Evolutionary conservation across 2,888 invertebrate species (phyloP).

Genomic region (Dicroscelio sp.): DNA sequence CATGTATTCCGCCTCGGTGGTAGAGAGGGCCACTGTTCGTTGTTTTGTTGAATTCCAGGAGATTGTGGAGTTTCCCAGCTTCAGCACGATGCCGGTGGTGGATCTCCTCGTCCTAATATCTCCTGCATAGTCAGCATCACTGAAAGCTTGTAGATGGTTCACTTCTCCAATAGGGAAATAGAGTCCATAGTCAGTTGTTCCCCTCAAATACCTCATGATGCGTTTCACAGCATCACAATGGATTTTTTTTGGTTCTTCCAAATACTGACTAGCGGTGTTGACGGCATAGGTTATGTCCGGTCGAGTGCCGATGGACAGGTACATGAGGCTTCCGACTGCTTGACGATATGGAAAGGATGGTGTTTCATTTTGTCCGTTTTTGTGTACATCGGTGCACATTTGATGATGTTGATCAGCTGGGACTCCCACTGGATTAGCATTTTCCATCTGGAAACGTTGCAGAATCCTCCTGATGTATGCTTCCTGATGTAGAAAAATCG

Average conservation of each 20-base stretch:
- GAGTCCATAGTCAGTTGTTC: constrained; percentile 65
- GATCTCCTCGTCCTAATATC: not conserved
- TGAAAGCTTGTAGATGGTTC: not conserved
- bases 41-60: not conserved
- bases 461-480: constrained; percentile 53
- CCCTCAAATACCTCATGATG: constrained; percentile 74
- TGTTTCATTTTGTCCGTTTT: not conserved
- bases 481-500: constrained; percentile 39
- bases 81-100: not conserved
- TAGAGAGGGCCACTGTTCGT: not conserved
- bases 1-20: not conserved
- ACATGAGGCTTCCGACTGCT: constrained; percentile 74
- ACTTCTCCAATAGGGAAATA: not conserved
- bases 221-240: constrained; percentile 77
- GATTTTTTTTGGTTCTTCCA: constrained; percentile 63
- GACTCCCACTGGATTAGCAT: constrained; percentile 61
- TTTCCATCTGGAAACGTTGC: constrained; percentile 10
- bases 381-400: not conserved
- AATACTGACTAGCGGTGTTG: not conserved
- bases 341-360: constrained; percentile 71
- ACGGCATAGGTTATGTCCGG: constrained; percentile 78
- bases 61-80: not conserved
- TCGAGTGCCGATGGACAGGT: constrained; percentile 68
- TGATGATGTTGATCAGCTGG: constrained; percentile 64
- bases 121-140: not conserved